Base-by-base conservation (phyloP, 2,113 vertebrate genomes). In the Chroicocephalus ridibundus region DNA sequence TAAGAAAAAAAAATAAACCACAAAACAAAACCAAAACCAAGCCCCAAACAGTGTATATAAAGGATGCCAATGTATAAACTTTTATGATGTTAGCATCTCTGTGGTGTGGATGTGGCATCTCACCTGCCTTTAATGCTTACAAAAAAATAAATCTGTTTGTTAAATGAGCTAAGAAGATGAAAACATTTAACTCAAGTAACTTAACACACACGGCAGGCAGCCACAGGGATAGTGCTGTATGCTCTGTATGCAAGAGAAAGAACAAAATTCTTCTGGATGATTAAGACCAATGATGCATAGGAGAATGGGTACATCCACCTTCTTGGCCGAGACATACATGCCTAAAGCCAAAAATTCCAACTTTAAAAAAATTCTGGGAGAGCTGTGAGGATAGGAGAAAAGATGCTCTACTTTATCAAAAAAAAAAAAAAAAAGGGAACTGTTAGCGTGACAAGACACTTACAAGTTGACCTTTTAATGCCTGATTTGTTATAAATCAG, bases 401-500 rank as follows among this genome's bases (percentile, higher is more conserved):
- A 95, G 10, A 93, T 54, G 4, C 22, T 74, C 52, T n/a, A 62
- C 51, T 86, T 74, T 55, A 92, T 68, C 34, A 83, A 34, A 55
- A 69, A 49, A 55, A 69, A 49, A 49, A 55, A 69, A 49, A 54
- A 64, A 65, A 83, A 74, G 15, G 44, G 91, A 58, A 31, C 21
- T 20, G 17, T 60, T 62, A 74, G 38, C 24, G 72, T 81, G 82
- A 76, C 47, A 92, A 74, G 60, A 80, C 55, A 64, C 44, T 82
- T 49, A 78, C 9, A 95, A 86, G 88, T 11, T 84, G 64, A 94
- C 47, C 31, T 95, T 84, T 69, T 94, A 76, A 91, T 80, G 70
- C 16, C n/a, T 55, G 44, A 89, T 69, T 91, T 88, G 51, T 42
- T 75, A 95, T 82, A 89, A 93, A 94, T 86, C 49, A 95, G 57